A percentile compares a stretch with the other conserved stretches of the same genome.
Evolutionary conservation across 2,888 invertebrate genomes (phyloP).

Genomic region (Tethea ocularis): DNA sequence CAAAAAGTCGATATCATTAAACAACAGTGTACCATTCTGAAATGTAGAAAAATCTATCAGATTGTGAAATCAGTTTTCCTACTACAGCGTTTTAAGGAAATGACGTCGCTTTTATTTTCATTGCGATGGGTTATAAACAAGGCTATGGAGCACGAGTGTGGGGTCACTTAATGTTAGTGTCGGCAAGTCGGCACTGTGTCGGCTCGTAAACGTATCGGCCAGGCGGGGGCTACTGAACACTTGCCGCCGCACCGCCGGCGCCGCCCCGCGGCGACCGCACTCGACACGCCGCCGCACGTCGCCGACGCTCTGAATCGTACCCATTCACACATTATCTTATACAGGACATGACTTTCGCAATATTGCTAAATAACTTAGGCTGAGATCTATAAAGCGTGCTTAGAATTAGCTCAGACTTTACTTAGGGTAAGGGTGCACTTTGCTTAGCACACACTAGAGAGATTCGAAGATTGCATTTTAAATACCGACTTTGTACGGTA

Average conservation of each 20-base stretch:
- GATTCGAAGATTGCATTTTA: no score
- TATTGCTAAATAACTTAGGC: conserved; percentile 11
- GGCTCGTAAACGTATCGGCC: conserved; percentile 81
- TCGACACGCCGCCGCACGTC: conserved; percentile 81
- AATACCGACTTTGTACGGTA: no score
- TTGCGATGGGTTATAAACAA: conserved; percentile 75
- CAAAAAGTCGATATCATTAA: no score
- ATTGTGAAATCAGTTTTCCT: conserved; percentile 23
- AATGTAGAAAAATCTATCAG: conserved; percentile 1
- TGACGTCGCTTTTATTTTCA: conserved; percentile 67
- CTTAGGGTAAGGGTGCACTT: no score
- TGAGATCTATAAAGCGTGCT: no score
- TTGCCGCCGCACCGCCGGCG: conserved; percentile 39
- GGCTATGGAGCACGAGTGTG: conserved; percentile 69
- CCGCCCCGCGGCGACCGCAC: conserved; percentile 82
- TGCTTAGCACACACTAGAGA: no score
- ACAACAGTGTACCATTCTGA: neutral
- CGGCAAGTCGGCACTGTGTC: conserved; percentile 65
- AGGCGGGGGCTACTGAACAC: conserved; percentile 61
- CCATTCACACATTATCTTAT: conserved; percentile 69
- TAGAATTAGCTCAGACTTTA: no score
- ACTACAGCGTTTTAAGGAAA: conserved; percentile 49
- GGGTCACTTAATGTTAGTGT: conserved; percentile 73
- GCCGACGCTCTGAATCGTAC: conserved; percentile 80
- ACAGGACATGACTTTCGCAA: conserved; percentile 48